Conservation (phyloP, 1,140 invertebrate genomes). For the Dendrolimus kikuchii region DNA sequence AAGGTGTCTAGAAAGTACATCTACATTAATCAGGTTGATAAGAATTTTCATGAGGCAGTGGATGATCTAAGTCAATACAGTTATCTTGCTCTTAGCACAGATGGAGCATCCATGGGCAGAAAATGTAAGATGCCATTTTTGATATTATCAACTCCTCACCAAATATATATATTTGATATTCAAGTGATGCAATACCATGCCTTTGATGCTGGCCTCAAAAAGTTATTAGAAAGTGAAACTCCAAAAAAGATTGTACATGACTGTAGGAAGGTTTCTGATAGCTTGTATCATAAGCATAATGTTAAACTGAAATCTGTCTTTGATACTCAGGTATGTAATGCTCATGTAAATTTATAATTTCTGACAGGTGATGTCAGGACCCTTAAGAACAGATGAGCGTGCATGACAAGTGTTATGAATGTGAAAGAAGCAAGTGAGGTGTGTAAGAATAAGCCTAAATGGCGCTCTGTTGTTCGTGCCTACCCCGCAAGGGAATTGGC, state of each 20-base stretch:
- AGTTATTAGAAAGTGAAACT: slow-evolving; percentile 54
- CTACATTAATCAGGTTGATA: slow-evolving; percentile 64
- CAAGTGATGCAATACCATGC: slow-evolving; percentile 64
- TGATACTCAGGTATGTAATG: slow-evolving; percentile 62
- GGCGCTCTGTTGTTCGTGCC: too few relatives aligned
- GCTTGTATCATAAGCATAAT: slow-evolving; percentile 67
- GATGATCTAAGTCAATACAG: slow-evolving; percentile 49
- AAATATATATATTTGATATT: slow-evolving; percentile 70
- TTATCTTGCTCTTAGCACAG: slow-evolving; percentile 54
- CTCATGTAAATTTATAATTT: too few relatives aligned
- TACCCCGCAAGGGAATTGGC: too few relatives aligned
- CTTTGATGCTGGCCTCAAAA: slow-evolving; percentile 60
- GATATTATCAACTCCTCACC: slow-evolving; percentile 55
- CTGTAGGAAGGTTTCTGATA: slow-evolving; percentile 66
- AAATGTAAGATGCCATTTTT: slow-evolving; percentile 68
- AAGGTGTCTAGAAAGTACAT: slow-evolving; percentile 59
- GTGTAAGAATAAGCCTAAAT: too few relatives aligned
- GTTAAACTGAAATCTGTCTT: slow-evolving; percentile 64
- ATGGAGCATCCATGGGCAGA: slow-evolving; percentile 61
- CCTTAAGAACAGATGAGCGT: too few relatives aligned
- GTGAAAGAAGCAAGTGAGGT: too few relatives aligned
- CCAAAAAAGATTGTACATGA: slow-evolving; percentile 71
- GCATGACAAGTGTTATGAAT: too few relatives aligned
- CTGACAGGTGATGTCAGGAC: too few relatives aligned
- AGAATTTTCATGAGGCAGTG: slow-evolving; percentile 54